Evolutionary conservation across 64 coral and sea anemone species (phyloP).

Genomic region (Montipora foliosa): DNA sequence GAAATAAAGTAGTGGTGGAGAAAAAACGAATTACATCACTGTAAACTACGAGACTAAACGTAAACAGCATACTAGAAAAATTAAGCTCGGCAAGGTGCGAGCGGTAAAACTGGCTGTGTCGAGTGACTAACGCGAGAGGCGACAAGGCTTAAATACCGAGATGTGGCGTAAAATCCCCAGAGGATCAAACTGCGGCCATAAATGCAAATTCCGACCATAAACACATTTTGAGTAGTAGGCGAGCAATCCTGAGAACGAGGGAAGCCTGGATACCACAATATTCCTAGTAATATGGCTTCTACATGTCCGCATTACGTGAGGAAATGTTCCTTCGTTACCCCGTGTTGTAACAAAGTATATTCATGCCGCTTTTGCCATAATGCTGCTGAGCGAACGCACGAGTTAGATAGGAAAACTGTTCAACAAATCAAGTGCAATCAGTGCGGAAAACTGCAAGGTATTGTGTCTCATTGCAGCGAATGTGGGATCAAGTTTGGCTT

Average conservation of each 20-base stretch:
- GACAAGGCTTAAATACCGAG: too few relatives aligned
- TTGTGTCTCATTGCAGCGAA: slow-evolving; percentile 60
- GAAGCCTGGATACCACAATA: neutral
- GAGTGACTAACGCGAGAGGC: too few relatives aligned
- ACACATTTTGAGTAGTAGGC: too few relatives aligned
- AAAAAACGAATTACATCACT: too few relatives aligned
- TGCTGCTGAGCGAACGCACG: slow-evolving; percentile 68
- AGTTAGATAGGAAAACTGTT: slow-evolving; percentile 88
- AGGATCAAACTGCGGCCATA: too few relatives aligned
- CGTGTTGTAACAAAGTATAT: slow-evolving; percentile 93
- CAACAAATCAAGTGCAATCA: slow-evolving; percentile 84
- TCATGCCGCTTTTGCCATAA: slow-evolving; percentile 94
- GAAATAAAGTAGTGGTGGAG: too few relatives aligned
- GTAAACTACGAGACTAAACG: too few relatives aligned
- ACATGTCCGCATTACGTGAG: slow-evolving; percentile 91
- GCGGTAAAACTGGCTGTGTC: too few relatives aligned
- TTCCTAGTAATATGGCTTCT: neutral
- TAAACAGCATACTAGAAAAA: too few relatives aligned
- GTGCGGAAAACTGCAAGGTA: slow-evolving; percentile 75
- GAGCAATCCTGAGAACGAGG: neutral
- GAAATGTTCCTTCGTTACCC: slow-evolving; percentile 83
- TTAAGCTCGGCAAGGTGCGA: too few relatives aligned
- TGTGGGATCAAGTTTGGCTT: slow-evolving; percentile 92
- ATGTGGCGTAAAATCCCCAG: too few relatives aligned
- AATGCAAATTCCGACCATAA: too few relatives aligned